phyloP scores from a whole-genome alignment of 2,797 vertebrate genomes.

The Odontamblyopus lacepedii region DNA sequence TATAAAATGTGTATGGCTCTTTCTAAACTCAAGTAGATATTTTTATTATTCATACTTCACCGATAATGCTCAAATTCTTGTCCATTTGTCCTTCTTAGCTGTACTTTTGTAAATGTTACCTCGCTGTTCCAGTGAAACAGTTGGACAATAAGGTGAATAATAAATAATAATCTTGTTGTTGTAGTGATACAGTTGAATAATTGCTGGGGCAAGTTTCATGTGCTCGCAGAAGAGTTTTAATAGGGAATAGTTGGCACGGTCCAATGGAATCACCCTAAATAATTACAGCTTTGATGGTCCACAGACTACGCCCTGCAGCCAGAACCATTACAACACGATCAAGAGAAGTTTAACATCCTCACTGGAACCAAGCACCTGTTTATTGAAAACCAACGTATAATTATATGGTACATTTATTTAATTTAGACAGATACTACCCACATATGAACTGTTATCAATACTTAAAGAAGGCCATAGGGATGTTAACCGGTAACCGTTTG shows the following conservation, averaged over 20 bases:
- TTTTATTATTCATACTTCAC: neutral
- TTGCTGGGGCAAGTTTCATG: neutral
- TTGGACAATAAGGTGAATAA: too few relatives aligned
- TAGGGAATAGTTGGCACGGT: neutral
- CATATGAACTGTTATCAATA: too few relatives aligned
- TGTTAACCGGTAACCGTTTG: too few relatives aligned
- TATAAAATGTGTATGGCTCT: too few relatives aligned
- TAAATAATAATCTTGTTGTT: too few relatives aligned
- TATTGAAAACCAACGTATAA: too few relatives aligned
- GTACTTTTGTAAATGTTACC: neutral
- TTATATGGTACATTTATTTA: too few relatives aligned
- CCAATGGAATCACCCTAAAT: conserved; percentile 7
- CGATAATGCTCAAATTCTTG: neutral
- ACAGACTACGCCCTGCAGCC: conserved; percentile 6
- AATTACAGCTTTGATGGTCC: conserved; percentile 3
- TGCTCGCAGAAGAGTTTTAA: neutral
- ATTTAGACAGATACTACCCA: too few relatives aligned
- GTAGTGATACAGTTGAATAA: neutral
- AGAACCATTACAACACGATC: neutral
- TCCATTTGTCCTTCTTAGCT: neutral
- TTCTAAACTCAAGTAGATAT: neutral
- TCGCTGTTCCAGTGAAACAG: too few relatives aligned
- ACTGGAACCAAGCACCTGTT: neutral
- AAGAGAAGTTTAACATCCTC: neutral
- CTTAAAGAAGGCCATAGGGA: too few relatives aligned